A percentile compares a stretch with the other conserved stretches of the same genome.
These are phyloP conservation scores for Patella pellucida DNA, from an alignment of 2,888 invertebrate genomes.

Conservation along the genomic window DNA sequence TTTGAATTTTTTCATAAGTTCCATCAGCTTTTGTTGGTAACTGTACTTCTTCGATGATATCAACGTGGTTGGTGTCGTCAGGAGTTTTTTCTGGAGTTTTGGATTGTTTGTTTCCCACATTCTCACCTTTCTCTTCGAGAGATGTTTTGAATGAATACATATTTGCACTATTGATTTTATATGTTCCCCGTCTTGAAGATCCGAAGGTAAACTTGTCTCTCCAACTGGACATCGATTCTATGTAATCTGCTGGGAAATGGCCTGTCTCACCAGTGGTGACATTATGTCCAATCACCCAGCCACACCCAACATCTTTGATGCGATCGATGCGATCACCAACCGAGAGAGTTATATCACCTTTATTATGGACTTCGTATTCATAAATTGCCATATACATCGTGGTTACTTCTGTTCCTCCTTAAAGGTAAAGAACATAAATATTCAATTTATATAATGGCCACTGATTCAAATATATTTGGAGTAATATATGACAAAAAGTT, in stretches of 20 bases:
- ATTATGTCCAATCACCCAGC: slow-evolving; percentile 19
- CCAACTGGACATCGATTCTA: neutral
- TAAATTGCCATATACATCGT: neutral
- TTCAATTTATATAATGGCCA: too few relatives aligned
- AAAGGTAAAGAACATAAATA: too few relatives aligned
- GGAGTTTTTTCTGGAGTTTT: neutral
- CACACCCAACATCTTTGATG: slow-evolving; percentile 12
- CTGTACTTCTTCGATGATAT: neutral
- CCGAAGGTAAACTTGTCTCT: neutral
- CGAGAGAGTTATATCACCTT: slow-evolving; percentile 5
- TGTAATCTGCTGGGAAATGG: slow-evolving; percentile 16
- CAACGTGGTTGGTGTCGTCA: too few relatives aligned
- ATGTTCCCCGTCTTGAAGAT: neutral
- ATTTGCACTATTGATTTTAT: neutral
- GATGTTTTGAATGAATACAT: neutral
- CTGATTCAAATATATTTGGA: too few relatives aligned
- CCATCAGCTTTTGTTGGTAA: neutral
- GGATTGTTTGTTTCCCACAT: neutral
- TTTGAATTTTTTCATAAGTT: neutral
- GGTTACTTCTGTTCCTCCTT: too few relatives aligned
- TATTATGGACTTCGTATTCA: neutral
- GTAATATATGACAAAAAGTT: too few relatives aligned
- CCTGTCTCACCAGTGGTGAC: slow-evolving; percentile 17
- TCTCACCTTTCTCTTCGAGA: neutral
- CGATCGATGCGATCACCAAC: slow-evolving; percentile 13